phyloP scores from a whole-genome alignment of 2,113 vertebrate genomes.

The Symphodus melops region DNA sequence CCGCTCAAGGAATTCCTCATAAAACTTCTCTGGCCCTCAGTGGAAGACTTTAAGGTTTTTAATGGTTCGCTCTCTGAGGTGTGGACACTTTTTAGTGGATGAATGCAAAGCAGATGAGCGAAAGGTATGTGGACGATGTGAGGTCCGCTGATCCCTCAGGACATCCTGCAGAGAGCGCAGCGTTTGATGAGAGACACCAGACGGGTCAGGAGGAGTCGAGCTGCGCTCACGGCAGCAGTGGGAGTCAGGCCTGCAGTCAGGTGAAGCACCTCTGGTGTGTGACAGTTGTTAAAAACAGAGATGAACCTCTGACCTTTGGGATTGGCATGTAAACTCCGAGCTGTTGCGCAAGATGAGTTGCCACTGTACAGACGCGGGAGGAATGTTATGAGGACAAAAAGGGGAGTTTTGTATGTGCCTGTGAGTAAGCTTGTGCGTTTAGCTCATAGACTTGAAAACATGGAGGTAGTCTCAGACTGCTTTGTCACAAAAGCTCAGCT shows the following conservation, averaged over 20 bases:
- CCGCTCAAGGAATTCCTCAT: not conserved
- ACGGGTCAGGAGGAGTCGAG: slow-evolving; percentile 10
- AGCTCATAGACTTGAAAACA: too few species aligned
- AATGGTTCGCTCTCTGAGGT: slow-evolving; percentile 8
- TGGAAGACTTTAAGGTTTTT: not conserved
- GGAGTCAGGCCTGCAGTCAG: slow-evolving; percentile 16
- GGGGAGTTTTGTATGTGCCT: not conserved
- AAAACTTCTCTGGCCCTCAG: not conserved
- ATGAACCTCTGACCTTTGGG: slow-evolving; percentile 38
- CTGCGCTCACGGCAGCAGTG: slow-evolving; percentile 19
- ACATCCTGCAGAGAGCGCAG: not conserved
- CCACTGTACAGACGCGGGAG: slow-evolving; percentile 13
- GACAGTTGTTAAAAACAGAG: slow-evolving; percentile 38
- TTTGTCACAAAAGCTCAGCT: too few species aligned
- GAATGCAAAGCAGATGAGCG: slow-evolving; percentile 4
- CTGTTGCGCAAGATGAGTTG: slow-evolving; percentile 6
- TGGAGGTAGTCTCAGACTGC: too few species aligned
- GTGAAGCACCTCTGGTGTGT: slow-evolving; percentile 27
- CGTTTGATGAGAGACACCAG: slow-evolving; percentile 30
- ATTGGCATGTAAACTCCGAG: slow-evolving; percentile 34
- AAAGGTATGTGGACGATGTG: slow-evolving; percentile 6
- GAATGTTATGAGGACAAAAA: slow-evolving; percentile 40
- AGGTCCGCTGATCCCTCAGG: slow-evolving; percentile 13
- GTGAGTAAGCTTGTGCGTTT: not conserved
- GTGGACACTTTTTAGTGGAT: slow-evolving; percentile 7